Evolutionary conservation across 2,797 vertebrate genomes (phyloP).

Genomic region (Pangasius krempfi): DNA sequence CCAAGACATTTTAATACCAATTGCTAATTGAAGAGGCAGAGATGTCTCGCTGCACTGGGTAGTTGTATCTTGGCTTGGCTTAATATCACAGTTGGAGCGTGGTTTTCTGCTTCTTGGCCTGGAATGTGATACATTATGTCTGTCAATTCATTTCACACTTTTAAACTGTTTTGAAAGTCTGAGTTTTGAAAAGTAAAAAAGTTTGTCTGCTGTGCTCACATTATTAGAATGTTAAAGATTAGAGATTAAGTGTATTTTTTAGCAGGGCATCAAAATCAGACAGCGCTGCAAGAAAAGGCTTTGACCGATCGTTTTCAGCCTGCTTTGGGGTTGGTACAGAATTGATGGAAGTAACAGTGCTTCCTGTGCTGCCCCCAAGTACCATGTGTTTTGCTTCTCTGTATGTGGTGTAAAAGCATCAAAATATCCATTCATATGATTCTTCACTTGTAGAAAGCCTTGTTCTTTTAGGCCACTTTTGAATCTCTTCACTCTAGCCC

Average conservation of each 20-base stretch:
- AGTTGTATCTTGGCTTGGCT: not conserved
- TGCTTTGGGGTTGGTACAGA: not conserved
- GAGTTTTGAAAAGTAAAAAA: not conserved
- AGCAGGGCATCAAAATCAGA: not conserved
- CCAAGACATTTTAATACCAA: slow-evolving; percentile 12
- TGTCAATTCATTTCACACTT: not conserved
- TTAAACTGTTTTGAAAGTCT: not conserved
- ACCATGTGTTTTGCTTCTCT: not conserved
- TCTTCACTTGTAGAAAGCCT: not conserved
- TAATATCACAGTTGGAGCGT: not conserved
- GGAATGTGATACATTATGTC: not conserved
- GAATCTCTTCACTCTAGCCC: not conserved
- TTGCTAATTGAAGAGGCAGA: not conserved
- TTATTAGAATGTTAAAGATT: not conserved
- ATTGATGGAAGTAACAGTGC: not conserved
- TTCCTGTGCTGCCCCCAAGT: not conserved
- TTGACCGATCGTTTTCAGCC: too few relatives aligned
- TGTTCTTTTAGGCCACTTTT: not conserved
- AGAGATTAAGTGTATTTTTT: not conserved
- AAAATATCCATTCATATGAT: not conserved
- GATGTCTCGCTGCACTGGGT: not conserved
- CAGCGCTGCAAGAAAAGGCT: not conserved
- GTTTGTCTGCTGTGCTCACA: not conserved
- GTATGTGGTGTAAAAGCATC: not conserved
- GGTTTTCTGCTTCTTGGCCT: not conserved